Evolutionary conservation across 2,113 vertebrate genomes (phyloP), one percentile per base, ranked within the genome.

Genomic region (Poeciliopsis prolifica): DNA sequence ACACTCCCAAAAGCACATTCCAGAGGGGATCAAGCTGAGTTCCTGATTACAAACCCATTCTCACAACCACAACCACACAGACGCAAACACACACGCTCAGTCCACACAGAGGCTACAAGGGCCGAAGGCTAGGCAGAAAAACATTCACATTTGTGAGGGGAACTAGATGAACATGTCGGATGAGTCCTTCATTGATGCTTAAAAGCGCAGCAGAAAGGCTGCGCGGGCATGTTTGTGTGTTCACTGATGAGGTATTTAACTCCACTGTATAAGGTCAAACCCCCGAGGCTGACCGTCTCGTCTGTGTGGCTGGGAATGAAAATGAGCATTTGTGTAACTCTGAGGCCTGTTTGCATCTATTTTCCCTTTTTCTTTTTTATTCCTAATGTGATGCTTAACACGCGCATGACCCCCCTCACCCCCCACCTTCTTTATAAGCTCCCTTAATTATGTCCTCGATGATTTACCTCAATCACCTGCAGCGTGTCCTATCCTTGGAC

Each of bases 391-490:
- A 88, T 86, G 80, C 86, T 0, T 62, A 81, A 79, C 85, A 80
- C 64, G 62, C 74, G 42, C 88, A 28, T 85, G 73, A 74, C 75
- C 83, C 87, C 42, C 80, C 91, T 1, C 87, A 84, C 87, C 48
- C 30, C 87, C 48, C 29, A 29, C 29, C 29, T 29, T 29, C 29
- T 80, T 92, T 83, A 61, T 93, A 95, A 94, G 91, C 93, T 58
- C 86, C 90, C 89, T 94, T 95, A 95, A 94, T 95, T 94, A 93
- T 89, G 93, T 94, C 94, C 93, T 94, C 87, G 84, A 94, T 94
- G 93, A 91, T 94, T 95, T 93, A 87, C 83, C 89, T 86, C 70
- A 76, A 85, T 92, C 81, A 89, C 94, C 92, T 88, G 83, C 85
- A 93, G 94, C 91, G 62, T 77, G 77, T 86, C 87, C 84, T 92